Evolutionary conservation across 1,140 invertebrate species (phyloP).

Genomic region (Limonius californicus): DNA sequence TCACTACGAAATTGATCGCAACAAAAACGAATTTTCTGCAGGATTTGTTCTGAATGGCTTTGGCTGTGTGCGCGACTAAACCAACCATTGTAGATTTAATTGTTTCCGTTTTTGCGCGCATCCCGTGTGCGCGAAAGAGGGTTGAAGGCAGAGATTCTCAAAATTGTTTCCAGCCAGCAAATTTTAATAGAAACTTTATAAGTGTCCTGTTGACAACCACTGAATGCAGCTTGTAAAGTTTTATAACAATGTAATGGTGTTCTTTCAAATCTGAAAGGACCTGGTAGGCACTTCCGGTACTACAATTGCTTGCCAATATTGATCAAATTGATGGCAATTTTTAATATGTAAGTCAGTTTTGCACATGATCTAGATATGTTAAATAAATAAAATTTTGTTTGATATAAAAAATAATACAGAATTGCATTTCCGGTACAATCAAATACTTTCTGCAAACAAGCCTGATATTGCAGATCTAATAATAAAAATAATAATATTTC

Average conservation of each 20-base stretch:
- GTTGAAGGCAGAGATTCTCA: slow-evolving; percentile 34
- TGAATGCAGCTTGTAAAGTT: not conserved
- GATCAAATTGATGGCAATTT: not conserved
- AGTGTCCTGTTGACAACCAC: not conserved
- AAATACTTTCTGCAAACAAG: too few species aligned
- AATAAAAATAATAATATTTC: too few species aligned
- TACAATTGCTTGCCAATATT: slow-evolving; percentile 8
- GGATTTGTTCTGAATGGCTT: slow-evolving; percentile 44
- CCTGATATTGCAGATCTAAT: too few species aligned
- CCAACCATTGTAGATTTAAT: slow-evolving; percentile 49
- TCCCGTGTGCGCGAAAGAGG: slow-evolving; percentile 35
- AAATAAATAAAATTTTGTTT: too few species aligned
- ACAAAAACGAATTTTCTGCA: slow-evolving; percentile 47
- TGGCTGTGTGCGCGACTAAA: slow-evolving; percentile 39
- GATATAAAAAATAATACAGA: too few species aligned
- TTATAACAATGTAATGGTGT: not conserved
- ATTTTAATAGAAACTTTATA: not conserved
- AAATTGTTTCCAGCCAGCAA: slow-evolving; percentile 17
- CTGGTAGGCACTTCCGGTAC: not conserved
- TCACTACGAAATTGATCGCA: slow-evolving; percentile 38
- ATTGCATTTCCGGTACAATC: too few species aligned
- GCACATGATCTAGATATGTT: too few species aligned
- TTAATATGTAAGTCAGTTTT: too few species aligned
- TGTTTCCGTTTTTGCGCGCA: slow-evolving; percentile 48
- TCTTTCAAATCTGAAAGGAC: slow-evolving; percentile 1